Conservation (phyloP, 2,888 invertebrate species). For the Macropis europaea region DNA sequence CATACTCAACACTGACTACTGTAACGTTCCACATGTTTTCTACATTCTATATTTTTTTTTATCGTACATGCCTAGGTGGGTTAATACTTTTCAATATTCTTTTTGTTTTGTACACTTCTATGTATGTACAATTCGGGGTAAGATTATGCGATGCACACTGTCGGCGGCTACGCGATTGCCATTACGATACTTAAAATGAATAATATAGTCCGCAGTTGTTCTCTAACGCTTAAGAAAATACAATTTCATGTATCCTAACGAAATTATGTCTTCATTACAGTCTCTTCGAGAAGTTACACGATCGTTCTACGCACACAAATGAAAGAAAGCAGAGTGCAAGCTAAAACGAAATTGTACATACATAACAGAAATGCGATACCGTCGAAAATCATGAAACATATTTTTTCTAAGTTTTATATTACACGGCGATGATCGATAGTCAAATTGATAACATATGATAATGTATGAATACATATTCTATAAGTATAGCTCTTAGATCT, state of each 20-base stretch:
- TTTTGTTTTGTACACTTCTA: conserved; percentile 28
- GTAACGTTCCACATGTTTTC: conserved; percentile 49
- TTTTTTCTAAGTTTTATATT: conserved; percentile 18
- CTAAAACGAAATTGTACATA: neutral
- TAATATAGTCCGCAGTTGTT: neutral
- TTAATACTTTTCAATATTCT: conserved; percentile 37
- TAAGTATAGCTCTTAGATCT: neutral
- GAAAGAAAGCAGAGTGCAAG: neutral
- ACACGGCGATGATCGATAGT: neutral
- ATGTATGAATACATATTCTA: conserved; percentile 16
- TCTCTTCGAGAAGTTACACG: conserved; percentile 4
- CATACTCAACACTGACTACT: conserved; percentile 47
- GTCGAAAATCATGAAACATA: neutral
- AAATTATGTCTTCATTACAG: conserved; percentile 15
- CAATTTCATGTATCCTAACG: neutral
- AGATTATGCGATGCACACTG: conserved; percentile 51
- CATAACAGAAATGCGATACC: neutral
- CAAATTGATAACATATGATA: conserved; percentile 3
- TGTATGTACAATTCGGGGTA: conserved; percentile 65
- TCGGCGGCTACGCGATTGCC: conserved; percentile 42
- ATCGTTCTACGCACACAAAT: neutral
- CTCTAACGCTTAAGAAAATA: conserved; percentile 9
- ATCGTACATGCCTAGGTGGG: conserved; percentile 48
- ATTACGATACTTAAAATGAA: conserved; percentile 2
- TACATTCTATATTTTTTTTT: conserved; percentile 48